Conservation (phyloP, 2,797 vertebrate species). For the Galaxias olidus region DNA sequence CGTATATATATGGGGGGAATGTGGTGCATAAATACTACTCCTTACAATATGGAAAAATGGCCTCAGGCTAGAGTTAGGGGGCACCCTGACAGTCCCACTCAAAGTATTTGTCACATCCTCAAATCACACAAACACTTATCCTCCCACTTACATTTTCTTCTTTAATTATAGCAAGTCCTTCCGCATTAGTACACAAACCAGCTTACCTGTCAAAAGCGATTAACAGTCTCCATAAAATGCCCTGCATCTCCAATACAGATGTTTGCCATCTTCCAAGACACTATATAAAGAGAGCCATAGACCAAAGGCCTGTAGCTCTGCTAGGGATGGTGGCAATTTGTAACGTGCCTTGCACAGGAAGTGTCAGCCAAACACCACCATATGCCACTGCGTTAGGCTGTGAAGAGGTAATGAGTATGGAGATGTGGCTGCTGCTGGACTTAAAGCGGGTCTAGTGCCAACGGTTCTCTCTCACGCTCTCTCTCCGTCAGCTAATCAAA, state of each 20-base stretch:
- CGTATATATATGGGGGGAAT: too few relatives aligned
- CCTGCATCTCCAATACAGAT: constrained; percentile 44
- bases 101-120: neutral
- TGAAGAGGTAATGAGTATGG: constrained; percentile 69
- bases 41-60: neutral
- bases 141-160: neutral
- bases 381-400: constrained; percentile 62
- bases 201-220: neutral
- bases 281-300: constrained; percentile 50
- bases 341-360: constrained; percentile 63
- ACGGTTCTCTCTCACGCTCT: constrained; percentile 53
- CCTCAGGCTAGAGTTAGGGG: neutral
- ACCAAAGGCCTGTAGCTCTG: constrained; percentile 58
- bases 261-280: constrained; percentile 61
- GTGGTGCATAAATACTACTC: neutral
- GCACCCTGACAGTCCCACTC: neutral
- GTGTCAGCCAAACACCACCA: constrained; percentile 57
- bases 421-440: constrained; percentile 56
- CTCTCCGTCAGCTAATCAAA: constrained; percentile 30
- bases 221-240: constrained; percentile 18
- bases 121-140: neutral
- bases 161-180: neutral
- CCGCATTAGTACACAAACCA: neutral
- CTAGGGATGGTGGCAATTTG: constrained; percentile 51
- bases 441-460: constrained; percentile 68